Evolutionary conservation across 64 coral and sea anemone genomes (phyloP).

Genomic region (Cladopsammia gracilis): DNA sequence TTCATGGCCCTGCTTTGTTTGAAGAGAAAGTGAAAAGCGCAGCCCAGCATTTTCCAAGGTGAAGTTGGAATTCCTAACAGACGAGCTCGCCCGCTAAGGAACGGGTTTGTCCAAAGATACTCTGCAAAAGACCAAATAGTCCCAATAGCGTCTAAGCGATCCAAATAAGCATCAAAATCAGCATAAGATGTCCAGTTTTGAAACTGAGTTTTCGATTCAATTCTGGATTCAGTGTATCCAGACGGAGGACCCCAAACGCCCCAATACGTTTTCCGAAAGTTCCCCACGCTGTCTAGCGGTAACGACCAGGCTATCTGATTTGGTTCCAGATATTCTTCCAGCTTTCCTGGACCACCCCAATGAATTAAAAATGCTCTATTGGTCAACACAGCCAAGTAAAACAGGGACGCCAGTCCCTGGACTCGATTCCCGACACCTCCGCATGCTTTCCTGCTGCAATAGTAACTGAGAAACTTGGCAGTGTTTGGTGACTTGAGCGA

Average conservation of each 20-base stretch:
- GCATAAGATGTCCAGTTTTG: background rate
- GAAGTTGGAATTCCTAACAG: background rate
- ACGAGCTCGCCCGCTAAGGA: background rate
- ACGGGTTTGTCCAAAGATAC: conserved; percentile 21
- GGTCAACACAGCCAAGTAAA: conserved; percentile 35
- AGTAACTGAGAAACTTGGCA: background rate
- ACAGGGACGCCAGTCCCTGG: background rate
- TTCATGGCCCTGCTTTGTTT: background rate
- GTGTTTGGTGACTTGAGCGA: background rate
- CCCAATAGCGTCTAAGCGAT: background rate
- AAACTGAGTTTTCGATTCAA: background rate
- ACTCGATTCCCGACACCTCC: conserved; percentile 38
- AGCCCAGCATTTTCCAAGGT: conserved; percentile 14
- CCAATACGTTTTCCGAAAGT: background rate
- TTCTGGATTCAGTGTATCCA: background rate
- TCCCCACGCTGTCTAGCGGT: background rate
- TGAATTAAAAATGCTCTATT: conserved; percentile 51
- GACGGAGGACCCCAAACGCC: background rate
- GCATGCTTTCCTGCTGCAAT: background rate
- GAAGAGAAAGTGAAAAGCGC: conserved; percentile 45
- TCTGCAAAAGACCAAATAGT: conserved; percentile 48
- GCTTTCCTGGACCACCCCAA: conserved; percentile 31
- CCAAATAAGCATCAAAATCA: conserved; percentile 4
- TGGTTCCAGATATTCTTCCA: conserved; percentile 4
- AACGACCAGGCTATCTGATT: conserved; percentile 35